These are phyloP conservation scores for Drosophila greeni DNA, from an alignment of 2,888 invertebrate species.

Conservation along the genomic window DNA sequence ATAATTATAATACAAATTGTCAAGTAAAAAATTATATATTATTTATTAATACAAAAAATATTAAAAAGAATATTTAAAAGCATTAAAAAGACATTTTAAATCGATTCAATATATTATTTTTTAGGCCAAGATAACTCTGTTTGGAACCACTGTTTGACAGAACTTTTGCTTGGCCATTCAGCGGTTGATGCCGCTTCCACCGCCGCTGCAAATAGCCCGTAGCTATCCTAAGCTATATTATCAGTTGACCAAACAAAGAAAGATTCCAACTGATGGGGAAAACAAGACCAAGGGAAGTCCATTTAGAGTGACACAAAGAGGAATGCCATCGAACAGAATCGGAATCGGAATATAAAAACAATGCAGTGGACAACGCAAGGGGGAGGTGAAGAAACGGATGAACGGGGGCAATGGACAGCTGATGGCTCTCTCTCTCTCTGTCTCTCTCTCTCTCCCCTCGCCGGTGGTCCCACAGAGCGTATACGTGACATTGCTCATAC, in stretches of 20 bases:
- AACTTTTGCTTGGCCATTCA: constrained; percentile 5
- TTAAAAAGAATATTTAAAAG: no score
- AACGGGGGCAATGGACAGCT: constrained; percentile 66
- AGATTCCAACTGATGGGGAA: constrained; percentile 29
- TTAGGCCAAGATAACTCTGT: background rate
- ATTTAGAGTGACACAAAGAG: constrained; percentile 33
- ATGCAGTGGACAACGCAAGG: background rate
- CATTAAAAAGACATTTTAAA: no score
- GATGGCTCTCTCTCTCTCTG: constrained; percentile 43
- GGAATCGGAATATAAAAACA: constrained; percentile 27
- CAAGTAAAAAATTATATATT: no score
- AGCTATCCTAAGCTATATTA: constrained; percentile 17
- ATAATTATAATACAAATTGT: no score
- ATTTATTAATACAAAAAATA: no score
- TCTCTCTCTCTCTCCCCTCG: constrained; percentile 14
- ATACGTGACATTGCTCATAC: constrained; percentile 58
- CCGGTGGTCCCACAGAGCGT: constrained; percentile 26
- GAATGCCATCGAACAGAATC: constrained; percentile 24
- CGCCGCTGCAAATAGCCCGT: constrained; percentile 19
- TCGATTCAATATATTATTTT: no score
- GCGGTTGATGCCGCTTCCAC: background rate
- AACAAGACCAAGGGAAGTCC: constrained; percentile 42
- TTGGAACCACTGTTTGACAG: background rate
- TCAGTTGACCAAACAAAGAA: constrained; percentile 48
- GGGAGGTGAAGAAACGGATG: constrained; percentile 16